Conservation (phyloP, 2,797 vertebrate genomes). For the Epinephelus malabaricus region DNA sequence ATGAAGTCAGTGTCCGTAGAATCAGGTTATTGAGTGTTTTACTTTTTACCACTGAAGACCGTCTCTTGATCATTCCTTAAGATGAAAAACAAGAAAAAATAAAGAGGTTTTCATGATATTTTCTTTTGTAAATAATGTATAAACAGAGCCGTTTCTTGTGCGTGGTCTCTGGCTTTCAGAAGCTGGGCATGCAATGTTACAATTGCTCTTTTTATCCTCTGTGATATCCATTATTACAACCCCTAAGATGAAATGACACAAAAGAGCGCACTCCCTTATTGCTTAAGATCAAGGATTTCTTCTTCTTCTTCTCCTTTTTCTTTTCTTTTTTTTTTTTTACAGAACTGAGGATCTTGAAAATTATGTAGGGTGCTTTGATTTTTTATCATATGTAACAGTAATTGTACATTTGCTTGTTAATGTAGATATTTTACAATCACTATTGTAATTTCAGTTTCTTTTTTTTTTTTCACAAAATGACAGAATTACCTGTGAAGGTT, state of each 20-base stretch:
- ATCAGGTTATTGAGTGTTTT: neutral
- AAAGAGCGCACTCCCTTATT: slow-evolving; percentile 29
- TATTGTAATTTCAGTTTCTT: slow-evolving; percentile 16
- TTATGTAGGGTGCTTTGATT: slow-evolving; percentile 35
- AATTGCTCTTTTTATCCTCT: slow-evolving; percentile 56
- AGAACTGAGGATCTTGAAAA: slow-evolving; percentile 31
- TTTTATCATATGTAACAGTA: slow-evolving; percentile 21
- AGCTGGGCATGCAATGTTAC: slow-evolving; percentile 29
- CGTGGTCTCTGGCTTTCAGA: slow-evolving; percentile 48
- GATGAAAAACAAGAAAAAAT: slow-evolving; percentile 21
- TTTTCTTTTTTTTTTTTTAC: slow-evolving; percentile 12
- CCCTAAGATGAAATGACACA: slow-evolving; percentile 51
- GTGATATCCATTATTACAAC: slow-evolving; percentile 52
- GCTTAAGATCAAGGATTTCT: slow-evolving; percentile 34
- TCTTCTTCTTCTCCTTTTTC: slow-evolving; percentile 6
- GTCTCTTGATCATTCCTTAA: slow-evolving; percentile 30
- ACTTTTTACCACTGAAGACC: slow-evolving; percentile 1
- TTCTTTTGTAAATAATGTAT: slow-evolving; percentile 57
- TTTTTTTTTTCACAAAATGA: slow-evolving; percentile 14
- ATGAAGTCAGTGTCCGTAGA: neutral
- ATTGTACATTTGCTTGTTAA: slow-evolving; percentile 34
- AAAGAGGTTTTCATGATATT: slow-evolving; percentile 37
- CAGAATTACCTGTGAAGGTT: slow-evolving; percentile 12
- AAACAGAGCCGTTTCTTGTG: slow-evolving; percentile 30
- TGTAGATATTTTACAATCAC: slow-evolving; percentile 26